Percentiles rank a stretch among this genome's conserved stretches.
phyloP scores from a whole-genome alignment of 1,140 invertebrate species.

The Camponotus pennsylvanicus region DNA sequence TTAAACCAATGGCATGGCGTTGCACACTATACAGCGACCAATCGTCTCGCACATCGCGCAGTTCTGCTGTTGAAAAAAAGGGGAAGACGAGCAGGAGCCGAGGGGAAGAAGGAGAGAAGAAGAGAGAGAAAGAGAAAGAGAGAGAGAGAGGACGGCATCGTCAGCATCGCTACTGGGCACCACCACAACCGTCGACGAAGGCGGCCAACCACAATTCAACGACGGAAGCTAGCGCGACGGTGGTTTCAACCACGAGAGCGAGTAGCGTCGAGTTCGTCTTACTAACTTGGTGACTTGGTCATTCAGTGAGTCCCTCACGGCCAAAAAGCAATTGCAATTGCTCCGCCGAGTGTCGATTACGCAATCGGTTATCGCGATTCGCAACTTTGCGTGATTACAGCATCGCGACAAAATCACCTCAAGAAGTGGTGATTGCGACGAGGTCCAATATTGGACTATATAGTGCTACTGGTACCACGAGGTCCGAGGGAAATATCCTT shows the following conservation, averaged over 20 bases:
- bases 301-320: constrained; percentile 73
- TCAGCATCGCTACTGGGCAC: constrained; percentile 50
- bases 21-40: constrained; percentile 76
- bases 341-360: neutral
- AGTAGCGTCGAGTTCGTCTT: constrained; percentile 40
- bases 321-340: constrained; percentile 1
- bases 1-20: constrained; percentile 74
- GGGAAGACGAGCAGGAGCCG: constrained; percentile 41
- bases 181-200: constrained; percentile 32
- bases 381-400: neutral
- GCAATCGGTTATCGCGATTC: constrained; percentile 21
- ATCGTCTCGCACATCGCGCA: constrained; percentile 65
- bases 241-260: constrained; percentile 18
- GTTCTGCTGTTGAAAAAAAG: constrained; percentile 61
- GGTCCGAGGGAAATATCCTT: too few species aligned
- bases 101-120: constrained; percentile 32
- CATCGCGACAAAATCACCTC: neutral
- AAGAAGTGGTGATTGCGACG: neutral
- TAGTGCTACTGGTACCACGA: neutral
- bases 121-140: constrained; percentile 23
- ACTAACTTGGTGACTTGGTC: constrained; percentile 79
- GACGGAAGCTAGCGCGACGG: constrained; percentile 21
- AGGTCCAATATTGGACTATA: neutral
- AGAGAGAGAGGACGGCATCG: constrained; percentile 3
- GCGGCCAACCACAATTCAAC: constrained; percentile 39